Conservation (phyloP, 2,113 vertebrate species). For the Nansenia antarctica region DNA sequence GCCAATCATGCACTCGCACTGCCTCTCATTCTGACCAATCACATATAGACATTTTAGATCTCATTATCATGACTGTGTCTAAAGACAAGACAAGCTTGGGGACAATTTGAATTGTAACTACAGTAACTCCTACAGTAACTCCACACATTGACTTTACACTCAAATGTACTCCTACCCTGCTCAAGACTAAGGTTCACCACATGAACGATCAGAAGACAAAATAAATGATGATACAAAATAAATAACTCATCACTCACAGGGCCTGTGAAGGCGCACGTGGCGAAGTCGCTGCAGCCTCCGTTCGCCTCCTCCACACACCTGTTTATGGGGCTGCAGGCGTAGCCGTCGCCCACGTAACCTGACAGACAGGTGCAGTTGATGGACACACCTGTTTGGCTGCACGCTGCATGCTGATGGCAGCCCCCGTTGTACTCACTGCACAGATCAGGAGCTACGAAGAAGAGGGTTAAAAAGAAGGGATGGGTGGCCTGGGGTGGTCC, state of each 20-base stretch:
- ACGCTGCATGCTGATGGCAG: slow-evolving; percentile 80
- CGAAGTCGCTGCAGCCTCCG: slow-evolving; percentile 88
- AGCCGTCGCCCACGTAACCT: slow-evolving; percentile 83
- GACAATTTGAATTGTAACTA: too few relatives aligned
- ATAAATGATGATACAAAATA: too few relatives aligned
- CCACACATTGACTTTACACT: too few relatives aligned
- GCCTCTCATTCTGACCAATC: slow-evolving; percentile 79
- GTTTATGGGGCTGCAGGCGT: slow-evolving; percentile 77
- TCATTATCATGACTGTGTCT: too few relatives aligned
- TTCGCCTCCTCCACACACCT: slow-evolving; percentile 78
- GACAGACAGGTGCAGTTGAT: slow-evolving; percentile 78
- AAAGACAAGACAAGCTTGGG: too few relatives aligned
- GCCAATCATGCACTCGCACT: slow-evolving; percentile 83
- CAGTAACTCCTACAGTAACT: too few relatives aligned
- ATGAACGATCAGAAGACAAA: too few relatives aligned
- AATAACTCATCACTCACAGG: slow-evolving; percentile 75
- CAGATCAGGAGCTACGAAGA: slow-evolving; percentile 76
- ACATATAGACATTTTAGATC: neutral
- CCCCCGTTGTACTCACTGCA: slow-evolving; percentile 80
- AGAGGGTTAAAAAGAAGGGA: neutral
- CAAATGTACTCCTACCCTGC: too few relatives aligned
- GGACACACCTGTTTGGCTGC: slow-evolving; percentile 72
- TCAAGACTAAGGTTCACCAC: too few relatives aligned
- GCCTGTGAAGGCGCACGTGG: slow-evolving; percentile 81
- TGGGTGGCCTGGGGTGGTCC: too few relatives aligned